Conservation (phyloP, 1,140 invertebrate species). For the Meloidogyne chitwoodi region DNA sequence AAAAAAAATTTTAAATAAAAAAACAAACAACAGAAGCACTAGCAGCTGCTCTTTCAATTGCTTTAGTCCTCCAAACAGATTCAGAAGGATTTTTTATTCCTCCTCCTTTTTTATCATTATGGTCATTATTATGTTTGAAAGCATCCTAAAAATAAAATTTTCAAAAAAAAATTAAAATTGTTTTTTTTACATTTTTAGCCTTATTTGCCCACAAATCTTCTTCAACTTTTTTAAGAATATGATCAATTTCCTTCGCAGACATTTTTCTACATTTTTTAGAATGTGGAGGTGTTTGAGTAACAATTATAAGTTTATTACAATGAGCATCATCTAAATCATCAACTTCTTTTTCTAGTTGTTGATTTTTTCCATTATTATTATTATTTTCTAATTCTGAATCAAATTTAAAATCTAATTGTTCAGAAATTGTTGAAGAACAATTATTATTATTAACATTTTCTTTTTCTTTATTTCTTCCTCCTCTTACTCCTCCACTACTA, state of each 20-base stretch:
- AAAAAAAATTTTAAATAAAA: constrained; percentile 7
- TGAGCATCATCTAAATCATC: constrained; percentile 70
- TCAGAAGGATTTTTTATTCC: constrained; percentile 34
- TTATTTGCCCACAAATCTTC: constrained; percentile 73
- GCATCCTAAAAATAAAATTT: constrained; percentile 8
- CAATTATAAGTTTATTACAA: constrained; percentile 88
- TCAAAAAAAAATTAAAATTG: too few relatives aligned
- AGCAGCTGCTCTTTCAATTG: constrained; percentile 57
- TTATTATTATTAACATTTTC: background rate
- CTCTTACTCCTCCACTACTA: constrained; percentile 3
- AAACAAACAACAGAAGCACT: constrained; percentile 44
- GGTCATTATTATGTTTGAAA: background rate
- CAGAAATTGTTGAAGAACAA: background rate
- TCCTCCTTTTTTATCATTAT: constrained; percentile 39
- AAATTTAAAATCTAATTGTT: constrained; percentile 88
- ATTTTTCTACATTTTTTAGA: constrained; percentile 65
- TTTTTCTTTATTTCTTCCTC: background rate
- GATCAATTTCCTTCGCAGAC: constrained; percentile 91
- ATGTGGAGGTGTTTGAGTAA: constrained; percentile 74
- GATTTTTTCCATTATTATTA: too few relatives aligned
- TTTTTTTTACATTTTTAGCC: background rate
- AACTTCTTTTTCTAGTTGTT: constrained; percentile 3
- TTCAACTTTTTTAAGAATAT: constrained; percentile 89
- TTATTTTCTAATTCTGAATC: constrained; percentile 78
- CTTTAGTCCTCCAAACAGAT: constrained; percentile 51